phyloP scores from a whole-genome alignment of 2,888 invertebrate genomes.

The Crematogaster levior region DNA sequence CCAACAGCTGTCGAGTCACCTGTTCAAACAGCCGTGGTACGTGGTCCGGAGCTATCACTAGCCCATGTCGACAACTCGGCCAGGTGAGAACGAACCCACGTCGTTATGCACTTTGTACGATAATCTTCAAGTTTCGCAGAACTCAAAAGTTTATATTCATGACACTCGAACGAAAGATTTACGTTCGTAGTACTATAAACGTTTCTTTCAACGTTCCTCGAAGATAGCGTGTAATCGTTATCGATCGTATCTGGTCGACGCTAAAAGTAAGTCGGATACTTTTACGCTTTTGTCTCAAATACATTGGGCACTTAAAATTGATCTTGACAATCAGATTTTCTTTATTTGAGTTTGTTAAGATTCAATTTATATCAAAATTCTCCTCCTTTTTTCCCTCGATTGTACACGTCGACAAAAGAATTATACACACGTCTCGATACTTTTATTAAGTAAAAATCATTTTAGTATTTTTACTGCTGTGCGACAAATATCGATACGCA shows the following conservation, averaged over 20 bases:
- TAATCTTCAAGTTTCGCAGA: conserved; percentile 16
- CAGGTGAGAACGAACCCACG: conserved; percentile 55
- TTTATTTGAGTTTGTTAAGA: not conserved
- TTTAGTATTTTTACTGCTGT: not conserved
- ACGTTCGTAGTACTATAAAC: not conserved
- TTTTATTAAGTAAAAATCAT: not conserved
- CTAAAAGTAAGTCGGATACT: not conserved
- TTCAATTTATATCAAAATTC: not conserved
- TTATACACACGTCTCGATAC: not conserved
- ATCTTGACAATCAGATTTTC: not conserved
- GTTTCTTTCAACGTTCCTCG: not conserved
- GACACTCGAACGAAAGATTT: not conserved
- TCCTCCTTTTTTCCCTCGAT: not conserved
- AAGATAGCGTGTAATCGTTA: not conserved
- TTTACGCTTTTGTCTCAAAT: not conserved
- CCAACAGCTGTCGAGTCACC: conserved; percentile 83
- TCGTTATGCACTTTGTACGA: conserved; percentile 26
- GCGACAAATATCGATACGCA: not conserved
- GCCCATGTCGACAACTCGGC: conserved; percentile 31
- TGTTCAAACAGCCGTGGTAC: conserved; percentile 83
- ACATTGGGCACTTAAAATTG: not conserved
- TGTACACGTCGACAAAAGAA: too few species aligned
- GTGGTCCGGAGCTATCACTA: conserved; percentile 57
- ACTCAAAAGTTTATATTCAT: not conserved
- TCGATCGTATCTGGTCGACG: not conserved